Conservation (phyloP, 2,888 invertebrate genomes). For the Diadromus collaris region DNA sequence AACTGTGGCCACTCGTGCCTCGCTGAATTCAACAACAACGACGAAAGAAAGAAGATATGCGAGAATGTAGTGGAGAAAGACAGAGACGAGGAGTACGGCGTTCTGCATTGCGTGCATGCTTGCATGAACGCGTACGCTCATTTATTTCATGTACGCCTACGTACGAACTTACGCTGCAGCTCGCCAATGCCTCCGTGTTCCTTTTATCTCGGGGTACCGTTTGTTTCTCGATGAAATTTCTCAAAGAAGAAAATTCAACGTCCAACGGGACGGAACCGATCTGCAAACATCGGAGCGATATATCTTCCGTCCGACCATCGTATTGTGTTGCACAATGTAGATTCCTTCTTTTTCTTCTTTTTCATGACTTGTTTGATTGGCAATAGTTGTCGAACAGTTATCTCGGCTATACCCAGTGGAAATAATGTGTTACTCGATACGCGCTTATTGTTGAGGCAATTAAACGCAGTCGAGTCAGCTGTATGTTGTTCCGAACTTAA, state of each 20-base stretch:
- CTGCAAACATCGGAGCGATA: constrained; percentile 6
- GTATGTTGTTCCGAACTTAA: constrained; percentile 23
- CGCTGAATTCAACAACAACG: constrained; percentile 44
- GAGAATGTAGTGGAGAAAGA: constrained; percentile 21
- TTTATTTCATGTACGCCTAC: constrained; percentile 63
- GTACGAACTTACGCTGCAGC: constrained; percentile 44
- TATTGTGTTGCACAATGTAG: background rate
- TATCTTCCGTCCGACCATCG: background rate
- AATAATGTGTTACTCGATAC: background rate
- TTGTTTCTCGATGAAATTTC: constrained; percentile 51
- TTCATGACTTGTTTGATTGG: background rate
- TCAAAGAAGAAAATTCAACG: constrained; percentile 29
- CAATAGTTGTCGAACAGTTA: background rate
- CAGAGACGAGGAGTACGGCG: constrained; percentile 38
- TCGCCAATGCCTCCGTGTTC: constrained; percentile 48
- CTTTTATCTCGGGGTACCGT: constrained; percentile 50
- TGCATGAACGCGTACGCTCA: constrained; percentile 66
- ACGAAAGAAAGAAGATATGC: constrained; percentile 30
- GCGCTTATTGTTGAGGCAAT: background rate
- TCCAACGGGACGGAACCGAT: constrained; percentile 47
- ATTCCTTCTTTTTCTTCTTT: background rate
- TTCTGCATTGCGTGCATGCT: constrained; percentile 63
- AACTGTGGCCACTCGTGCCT: constrained; percentile 44
- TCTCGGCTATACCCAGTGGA: background rate
- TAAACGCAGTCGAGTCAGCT: constrained; percentile 2